These are phyloP conservation scores for Mythimna albipuncta DNA, from an alignment of 2,888 invertebrate species.

Conservation along the genomic window DNA sequence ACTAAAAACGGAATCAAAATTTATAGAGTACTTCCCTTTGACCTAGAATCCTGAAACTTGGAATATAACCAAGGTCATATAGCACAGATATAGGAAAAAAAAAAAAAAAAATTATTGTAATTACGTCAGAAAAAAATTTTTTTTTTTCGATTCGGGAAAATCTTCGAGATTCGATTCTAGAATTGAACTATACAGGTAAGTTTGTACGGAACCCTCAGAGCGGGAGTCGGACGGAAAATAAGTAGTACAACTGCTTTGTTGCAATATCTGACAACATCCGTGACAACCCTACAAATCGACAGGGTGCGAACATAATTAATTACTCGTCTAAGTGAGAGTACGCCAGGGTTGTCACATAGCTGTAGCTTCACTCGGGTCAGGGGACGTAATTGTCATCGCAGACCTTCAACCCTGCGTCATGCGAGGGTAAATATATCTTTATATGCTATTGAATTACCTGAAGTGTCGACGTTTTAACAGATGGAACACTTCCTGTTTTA, in stretches of 20 bases:
- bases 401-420: slow-evolving; percentile 26
- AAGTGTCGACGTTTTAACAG: slow-evolving; percentile 1
- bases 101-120: too few species aligned
- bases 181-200: too few species aligned
- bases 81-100: too few species aligned
- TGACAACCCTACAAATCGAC: slow-evolving; percentile 58
- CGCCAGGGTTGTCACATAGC: slow-evolving; percentile 60
- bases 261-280: slow-evolving; percentile 1
- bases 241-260: not conserved
- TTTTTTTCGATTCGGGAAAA: too few species aligned
- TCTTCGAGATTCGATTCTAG: too few species aligned
- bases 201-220: too few species aligned
- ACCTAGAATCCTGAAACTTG: too few species aligned
- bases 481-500: slow-evolving; percentile 2
- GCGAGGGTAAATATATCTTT: slow-evolving; percentile 19
- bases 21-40: too few species aligned
- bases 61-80: too few species aligned
- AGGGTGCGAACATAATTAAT: slow-evolving; percentile 73
- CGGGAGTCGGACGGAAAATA: not conserved
- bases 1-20: too few species aligned
- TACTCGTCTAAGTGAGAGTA: slow-evolving; percentile 68
- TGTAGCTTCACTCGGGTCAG: slow-evolving; percentile 65
- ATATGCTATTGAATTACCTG: slow-evolving; percentile 34
- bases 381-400: slow-evolving; percentile 44
- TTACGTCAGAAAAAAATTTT: too few species aligned